Evolutionary conservation across 2,888 invertebrate species (phyloP).

Genomic region (Lampropteryx suffumata): DNA sequence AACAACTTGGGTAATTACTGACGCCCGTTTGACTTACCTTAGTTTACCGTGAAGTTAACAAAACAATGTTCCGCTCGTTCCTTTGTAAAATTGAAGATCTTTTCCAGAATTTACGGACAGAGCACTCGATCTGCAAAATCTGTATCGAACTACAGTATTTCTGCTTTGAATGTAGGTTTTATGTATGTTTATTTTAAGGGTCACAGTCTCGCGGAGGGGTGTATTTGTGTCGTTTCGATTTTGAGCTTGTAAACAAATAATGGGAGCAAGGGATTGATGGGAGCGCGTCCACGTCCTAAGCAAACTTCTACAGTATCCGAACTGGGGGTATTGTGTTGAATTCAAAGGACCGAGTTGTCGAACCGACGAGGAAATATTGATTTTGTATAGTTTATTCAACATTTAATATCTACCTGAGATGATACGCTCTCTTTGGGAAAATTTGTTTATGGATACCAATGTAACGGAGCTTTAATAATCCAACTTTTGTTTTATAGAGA

Average conservation of each 20-base stretch:
- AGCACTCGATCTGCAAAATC: constrained; percentile 49
- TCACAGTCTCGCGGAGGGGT: constrained; percentile 33
- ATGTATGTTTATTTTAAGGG: constrained; percentile 35
- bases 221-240: constrained; percentile 51
- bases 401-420: constrained; percentile 35
- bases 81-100: constrained; percentile 54
- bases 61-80: constrained; percentile 46
- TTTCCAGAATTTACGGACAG: constrained; percentile 51
- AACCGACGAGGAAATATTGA: constrained; percentile 54
- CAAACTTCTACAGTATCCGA: constrained; percentile 66
- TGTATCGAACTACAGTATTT: constrained; percentile 33
- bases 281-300: constrained; percentile 70
- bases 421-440: constrained; percentile 35
- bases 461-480: no score
- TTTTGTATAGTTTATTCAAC: constrained; percentile 52
- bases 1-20: constrained; percentile 30
- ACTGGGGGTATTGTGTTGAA: constrained; percentile 59
- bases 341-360: constrained; percentile 50
- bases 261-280: constrained; percentile 69
- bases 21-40: constrained; percentile 34
- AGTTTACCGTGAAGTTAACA: constrained; percentile 38
- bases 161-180: constrained; percentile 40
- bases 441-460: constrained; percentile 25
- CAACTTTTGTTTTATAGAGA: no score
- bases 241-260: constrained; percentile 65